A percentile compares a stretch with the other conserved stretches of the same genome.
Conservation (phyloP, 1,140 invertebrate genomes). For the Fopius arisanus region DNA sequence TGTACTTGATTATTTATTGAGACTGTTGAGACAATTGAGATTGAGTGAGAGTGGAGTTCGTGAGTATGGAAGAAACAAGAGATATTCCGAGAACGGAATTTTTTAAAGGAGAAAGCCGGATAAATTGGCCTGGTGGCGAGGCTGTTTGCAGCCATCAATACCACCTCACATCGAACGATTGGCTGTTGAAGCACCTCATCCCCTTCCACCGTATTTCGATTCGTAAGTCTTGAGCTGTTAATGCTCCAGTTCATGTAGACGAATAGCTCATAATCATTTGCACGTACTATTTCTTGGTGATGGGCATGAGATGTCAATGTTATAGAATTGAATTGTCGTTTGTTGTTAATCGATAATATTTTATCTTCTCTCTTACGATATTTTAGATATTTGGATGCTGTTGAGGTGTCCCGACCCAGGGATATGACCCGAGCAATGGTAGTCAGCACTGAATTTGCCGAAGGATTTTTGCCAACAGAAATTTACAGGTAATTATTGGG, state of each 20-base stretch:
- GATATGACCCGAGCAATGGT: slow-evolving; percentile 66
- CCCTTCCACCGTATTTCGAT: slow-evolving; percentile 59
- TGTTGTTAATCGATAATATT: no score
- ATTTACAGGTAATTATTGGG: slow-evolving; percentile 61
- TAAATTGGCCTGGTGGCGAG: slow-evolving; percentile 57
- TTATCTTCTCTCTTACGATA: not conserved
- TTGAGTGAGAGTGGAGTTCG: not conserved
- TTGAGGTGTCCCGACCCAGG: slow-evolving; percentile 62
- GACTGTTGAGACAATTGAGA: no score
- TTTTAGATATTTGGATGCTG: slow-evolving; percentile 58
- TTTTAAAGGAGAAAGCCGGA: slow-evolving; percentile 59
- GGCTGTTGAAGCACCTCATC: slow-evolving; percentile 56
- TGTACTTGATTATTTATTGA: no score
- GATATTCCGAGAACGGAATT: slow-evolving; percentile 40
- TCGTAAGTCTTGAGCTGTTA: slow-evolving; percentile 52
- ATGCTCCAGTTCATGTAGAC: not conserved
- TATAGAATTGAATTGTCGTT: no score
- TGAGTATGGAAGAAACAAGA: slow-evolving; percentile 19
- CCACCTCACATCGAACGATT: slow-evolving; percentile 49
- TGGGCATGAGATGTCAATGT: not conserved
- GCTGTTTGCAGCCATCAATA: slow-evolving; percentile 54
- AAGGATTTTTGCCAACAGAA: slow-evolving; percentile 60
- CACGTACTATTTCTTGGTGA: not conserved
- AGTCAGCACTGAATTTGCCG: slow-evolving; percentile 62
- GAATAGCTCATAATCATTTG: not conserved